These are phyloP conservation scores for Drosophila colorata DNA, from an alignment of 2,888 invertebrate species.

Conservation along the genomic window DNA sequence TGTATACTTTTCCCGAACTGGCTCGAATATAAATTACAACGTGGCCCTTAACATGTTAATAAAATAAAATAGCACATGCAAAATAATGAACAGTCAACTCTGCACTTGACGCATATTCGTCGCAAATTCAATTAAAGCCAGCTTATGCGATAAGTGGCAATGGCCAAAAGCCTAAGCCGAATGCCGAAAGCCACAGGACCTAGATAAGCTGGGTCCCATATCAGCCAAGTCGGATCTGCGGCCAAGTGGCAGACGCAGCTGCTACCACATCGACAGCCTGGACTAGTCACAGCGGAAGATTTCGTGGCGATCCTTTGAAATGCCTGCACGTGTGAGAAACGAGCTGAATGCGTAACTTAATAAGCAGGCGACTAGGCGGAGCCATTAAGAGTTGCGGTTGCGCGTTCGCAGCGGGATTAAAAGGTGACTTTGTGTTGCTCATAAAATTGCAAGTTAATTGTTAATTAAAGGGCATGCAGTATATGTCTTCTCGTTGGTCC, in stretches of 20 bases:
- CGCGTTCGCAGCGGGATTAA: constrained; percentile 54
- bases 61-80: constrained; percentile 65
- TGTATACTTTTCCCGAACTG: constrained; percentile 44
- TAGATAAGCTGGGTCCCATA: constrained; percentile 42
- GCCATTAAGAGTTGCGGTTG: constrained; percentile 17
- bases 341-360: constrained; percentile 76
- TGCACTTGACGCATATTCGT: constrained; percentile 5
- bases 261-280: constrained; percentile 21
- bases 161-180: constrained; percentile 22
- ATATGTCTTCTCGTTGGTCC: not conserved
- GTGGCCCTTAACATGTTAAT: constrained; percentile 75
- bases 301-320: constrained; percentile 39
- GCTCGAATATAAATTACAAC: constrained; percentile 66
- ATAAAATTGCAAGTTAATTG: constrained; percentile 79
- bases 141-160: constrained; percentile 62
- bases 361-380: constrained; percentile 51
- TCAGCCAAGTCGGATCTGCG: constrained; percentile 57
- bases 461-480: constrained; percentile 74
- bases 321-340: constrained; percentile 69
- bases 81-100: constrained; percentile 30
- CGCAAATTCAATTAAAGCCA: constrained; percentile 71
- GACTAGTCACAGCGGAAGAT: constrained; percentile 35
- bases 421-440: constrained; percentile 56
- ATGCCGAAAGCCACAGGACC: constrained; percentile 33
- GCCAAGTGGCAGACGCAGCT: constrained; percentile 50